These are phyloP conservation scores for Microtus pennsylvanicus DNA, from an alignment of 2,113 vertebrate genomes.

Conservation along the genomic window DNA sequence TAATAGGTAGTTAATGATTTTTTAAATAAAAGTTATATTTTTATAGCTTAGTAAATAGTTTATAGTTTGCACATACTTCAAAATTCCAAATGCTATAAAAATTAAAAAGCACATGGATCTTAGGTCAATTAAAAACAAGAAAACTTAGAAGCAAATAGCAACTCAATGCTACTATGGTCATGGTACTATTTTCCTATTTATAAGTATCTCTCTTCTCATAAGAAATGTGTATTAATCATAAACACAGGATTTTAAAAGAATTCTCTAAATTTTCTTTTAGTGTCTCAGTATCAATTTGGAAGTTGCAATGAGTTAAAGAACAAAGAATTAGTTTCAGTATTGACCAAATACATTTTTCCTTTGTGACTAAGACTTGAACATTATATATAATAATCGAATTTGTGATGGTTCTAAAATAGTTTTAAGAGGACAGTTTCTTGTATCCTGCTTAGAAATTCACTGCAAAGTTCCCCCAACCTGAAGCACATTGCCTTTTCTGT, in stretches of 20 bases:
- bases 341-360: neutral
- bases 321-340: neutral
- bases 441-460: neutral
- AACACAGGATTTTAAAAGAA: neutral
- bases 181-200: too few species aligned
- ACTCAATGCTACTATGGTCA: too few species aligned
- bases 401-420: neutral
- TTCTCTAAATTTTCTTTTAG: neutral
- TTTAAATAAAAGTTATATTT: neutral
- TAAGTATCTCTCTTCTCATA: neutral
- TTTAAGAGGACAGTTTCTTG: neutral
- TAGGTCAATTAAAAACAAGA: neutral
- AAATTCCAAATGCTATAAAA: neutral
- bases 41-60: neutral
- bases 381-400: neutral
- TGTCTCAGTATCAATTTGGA: neutral
- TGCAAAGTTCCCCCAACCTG: neutral
- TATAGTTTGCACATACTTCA: neutral
- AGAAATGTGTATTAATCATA: neutral
- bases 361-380: neutral
- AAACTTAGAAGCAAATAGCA: neutral
- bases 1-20: neutral
- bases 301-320: neutral
- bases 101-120: neutral
- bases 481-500: neutral